phyloP scores from a whole-genome alignment of 2,888 invertebrate species.

The Parnassius smintheus region DNA sequence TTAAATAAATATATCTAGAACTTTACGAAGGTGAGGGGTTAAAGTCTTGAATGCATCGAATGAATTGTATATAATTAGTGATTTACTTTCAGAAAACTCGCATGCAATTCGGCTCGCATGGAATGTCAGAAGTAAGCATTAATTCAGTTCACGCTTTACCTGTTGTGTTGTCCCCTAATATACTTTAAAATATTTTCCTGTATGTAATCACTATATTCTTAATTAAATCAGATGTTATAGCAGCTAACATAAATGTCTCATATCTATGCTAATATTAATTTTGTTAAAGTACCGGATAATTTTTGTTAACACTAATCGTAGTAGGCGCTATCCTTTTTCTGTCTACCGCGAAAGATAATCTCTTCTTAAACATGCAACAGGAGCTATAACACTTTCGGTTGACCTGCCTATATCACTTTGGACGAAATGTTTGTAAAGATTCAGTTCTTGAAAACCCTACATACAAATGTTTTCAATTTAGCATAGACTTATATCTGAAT shows the following conservation, averaged over 20 bases:
- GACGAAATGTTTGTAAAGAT: too few species aligned
- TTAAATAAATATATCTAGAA: background rate
- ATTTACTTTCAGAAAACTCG: conserved; percentile 25
- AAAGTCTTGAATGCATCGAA: background rate
- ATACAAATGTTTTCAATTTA: too few species aligned
- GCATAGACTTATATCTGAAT: too few species aligned
- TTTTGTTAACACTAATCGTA: background rate
- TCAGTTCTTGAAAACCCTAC: too few species aligned
- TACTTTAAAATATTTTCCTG: too few species aligned
- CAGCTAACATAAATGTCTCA: background rate
- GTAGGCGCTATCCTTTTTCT: too few species aligned
- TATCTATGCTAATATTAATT: background rate
- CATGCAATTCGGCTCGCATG: conserved; percentile 2
- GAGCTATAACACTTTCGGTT: too few species aligned
- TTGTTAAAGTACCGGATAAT: too few species aligned
- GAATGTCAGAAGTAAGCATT: conserved; percentile 21
- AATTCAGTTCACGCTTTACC: conserved; percentile 10
- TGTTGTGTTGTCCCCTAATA: background rate
- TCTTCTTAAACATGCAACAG: too few species aligned
- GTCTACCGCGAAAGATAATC: too few species aligned
- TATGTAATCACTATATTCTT: too few species aligned
- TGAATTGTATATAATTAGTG: conserved; percentile 8
- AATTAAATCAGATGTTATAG: background rate
- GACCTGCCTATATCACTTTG: too few species aligned
- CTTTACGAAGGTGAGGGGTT: background rate